Evolutionary conservation across 2,888 invertebrate genomes (phyloP), one percentile per base, ranked within the genome.

Genomic region (Abrostola triplasia): DNA sequence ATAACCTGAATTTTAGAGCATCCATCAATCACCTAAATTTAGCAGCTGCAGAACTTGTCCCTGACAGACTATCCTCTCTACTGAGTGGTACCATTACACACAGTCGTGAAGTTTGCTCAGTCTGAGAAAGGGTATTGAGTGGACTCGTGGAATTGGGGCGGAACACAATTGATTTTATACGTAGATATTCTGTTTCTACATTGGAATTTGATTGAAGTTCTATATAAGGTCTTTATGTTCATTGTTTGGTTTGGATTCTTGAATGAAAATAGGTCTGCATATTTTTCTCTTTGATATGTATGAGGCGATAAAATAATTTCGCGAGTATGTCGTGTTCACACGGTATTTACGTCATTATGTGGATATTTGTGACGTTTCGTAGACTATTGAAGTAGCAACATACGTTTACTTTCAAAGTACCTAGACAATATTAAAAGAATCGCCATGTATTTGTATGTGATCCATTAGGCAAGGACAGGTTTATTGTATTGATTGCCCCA

Each of bases 1-100:
- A 64, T 67, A 64, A 2, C 53, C 54, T 11, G 64, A 54, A 40
- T 44, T 50, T n/a, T 64, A 13, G 13, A 47, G 55, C 59, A 50
- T n/a, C 44, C 53, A 70, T 71, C 63, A 62, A 63, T 76, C 57
- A 63, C 50, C 36, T 5, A 10, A 64, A 59, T 47, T 62, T 49
- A 47, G 58, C 50, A 36, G 51, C 67, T 60, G 49, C 47, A 52
- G 40, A 50, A 13, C 40, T 70, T 55, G 42, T 48, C 9, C 12
- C n/a, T 8, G 6, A 12, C 40, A 61, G 36, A 36, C 37, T 52
- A 38, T 55, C 36, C 6, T 56, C 60, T 55, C 40, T 24, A 13
- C 36, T 50, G 37, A 52, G 40, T 54, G 36, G 40, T 58, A 54
- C 13, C 35, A 54, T 54, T 69, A 41, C 47, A 56, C 42, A 53